These are phyloP conservation scores for Syritta pipiens DNA, from an alignment of 2,888 invertebrate genomes.

Conservation along the genomic window DNA sequence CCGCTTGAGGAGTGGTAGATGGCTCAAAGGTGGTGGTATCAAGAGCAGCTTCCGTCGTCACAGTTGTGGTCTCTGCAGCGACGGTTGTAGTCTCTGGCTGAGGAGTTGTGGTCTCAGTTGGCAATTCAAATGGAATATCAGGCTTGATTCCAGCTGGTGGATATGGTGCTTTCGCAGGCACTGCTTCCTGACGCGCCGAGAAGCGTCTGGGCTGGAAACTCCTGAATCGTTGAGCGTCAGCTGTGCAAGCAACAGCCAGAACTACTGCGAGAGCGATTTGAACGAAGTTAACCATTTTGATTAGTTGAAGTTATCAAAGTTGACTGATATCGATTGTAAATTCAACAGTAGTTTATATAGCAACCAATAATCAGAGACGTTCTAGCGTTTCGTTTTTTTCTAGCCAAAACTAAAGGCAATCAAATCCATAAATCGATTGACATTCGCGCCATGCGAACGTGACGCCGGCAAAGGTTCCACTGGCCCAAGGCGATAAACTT, in stretches of 20 bases:
- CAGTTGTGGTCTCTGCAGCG: not conserved
- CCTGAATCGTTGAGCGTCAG: not conserved
- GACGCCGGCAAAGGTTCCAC: not conserved
- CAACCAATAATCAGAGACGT: not conserved
- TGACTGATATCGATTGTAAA: not conserved
- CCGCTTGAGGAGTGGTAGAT: not conserved
- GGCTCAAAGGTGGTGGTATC: no score
- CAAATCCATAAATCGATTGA: not conserved
- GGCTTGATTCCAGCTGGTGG: constrained; percentile 12
- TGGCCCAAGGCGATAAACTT: not conserved
- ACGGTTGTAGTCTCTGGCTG: not conserved
- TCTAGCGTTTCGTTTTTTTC: not conserved
- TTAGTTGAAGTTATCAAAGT: not conserved
- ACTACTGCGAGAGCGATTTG: not conserved
- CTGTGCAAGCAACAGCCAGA: not conserved
- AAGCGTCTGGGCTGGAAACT: not conserved
- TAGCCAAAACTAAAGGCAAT: not conserved
- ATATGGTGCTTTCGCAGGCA: not conserved
- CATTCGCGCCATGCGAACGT: not conserved
- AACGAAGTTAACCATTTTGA: not conserved
- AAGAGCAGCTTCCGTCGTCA: not conserved
- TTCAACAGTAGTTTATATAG: not conserved
- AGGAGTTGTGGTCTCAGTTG: not conserved
- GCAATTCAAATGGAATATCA: constrained; percentile 2
- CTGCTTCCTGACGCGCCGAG: not conserved